These are phyloP conservation scores for Aspidoscelis tigris DNA, from an alignment of 2,113 vertebrate species.

Conservation along the genomic window DNA sequence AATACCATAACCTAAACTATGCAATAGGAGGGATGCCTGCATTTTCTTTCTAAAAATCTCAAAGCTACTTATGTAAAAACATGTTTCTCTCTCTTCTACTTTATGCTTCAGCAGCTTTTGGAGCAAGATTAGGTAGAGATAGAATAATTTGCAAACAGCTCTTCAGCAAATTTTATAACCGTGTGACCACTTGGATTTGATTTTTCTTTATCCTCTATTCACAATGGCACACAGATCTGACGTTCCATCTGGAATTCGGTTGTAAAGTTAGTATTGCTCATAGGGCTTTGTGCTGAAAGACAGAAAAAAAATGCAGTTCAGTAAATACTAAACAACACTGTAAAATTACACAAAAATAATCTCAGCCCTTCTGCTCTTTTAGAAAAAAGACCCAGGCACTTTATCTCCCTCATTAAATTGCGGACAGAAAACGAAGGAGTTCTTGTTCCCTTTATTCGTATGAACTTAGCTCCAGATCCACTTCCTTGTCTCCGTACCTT, in stretches of 20 bases:
- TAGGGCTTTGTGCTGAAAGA: neutral
- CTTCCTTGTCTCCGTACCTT: constrained; percentile 12
- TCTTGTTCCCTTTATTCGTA: neutral
- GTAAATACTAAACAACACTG: neutral
- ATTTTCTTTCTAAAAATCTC: too few relatives aligned
- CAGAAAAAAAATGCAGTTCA: neutral
- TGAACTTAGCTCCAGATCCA: constrained; percentile 9
- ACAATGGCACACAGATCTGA: neutral
- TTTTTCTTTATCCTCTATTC: neutral
- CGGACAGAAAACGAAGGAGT: neutral
- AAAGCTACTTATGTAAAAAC: too few relatives aligned
- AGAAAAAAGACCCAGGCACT: constrained; percentile 6
- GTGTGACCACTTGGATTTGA: neutral
- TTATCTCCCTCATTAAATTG: constrained; percentile 30
- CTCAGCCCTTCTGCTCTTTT: constrained; percentile 1
- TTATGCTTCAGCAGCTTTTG: neutral
- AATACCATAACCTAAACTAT: too few relatives aligned
- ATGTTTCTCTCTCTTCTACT: neutral
- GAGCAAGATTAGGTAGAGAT: neutral
- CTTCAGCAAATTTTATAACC: neutral
- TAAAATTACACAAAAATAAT: neutral
- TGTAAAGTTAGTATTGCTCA: neutral
- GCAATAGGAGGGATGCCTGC: too few relatives aligned
- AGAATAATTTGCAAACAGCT: neutral
- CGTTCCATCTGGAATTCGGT: neutral